Evolutionary conservation across 2,888 invertebrate genomes (phyloP).

Genomic region (Crematogaster levior): DNA sequence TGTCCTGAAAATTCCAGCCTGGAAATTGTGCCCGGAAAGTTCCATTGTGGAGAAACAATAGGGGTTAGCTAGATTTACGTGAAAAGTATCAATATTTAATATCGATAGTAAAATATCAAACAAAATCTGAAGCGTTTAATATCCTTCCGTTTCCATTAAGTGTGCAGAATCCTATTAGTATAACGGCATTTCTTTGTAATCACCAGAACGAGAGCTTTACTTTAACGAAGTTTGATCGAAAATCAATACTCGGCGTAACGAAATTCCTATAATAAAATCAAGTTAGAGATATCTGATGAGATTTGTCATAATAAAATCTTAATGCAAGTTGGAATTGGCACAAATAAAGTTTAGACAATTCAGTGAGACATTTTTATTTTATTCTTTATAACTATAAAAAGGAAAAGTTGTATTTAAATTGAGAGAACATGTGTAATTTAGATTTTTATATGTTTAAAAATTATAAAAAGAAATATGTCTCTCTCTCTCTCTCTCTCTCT

Average conservation of each 20-base stretch:
- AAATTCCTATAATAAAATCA: constrained; percentile 42
- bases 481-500: no score
- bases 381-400: background rate
- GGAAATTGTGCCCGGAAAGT: background rate
- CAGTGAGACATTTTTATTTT: background rate
- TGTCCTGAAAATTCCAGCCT: background rate
- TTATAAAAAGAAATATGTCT: background rate
- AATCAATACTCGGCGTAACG: constrained; percentile 26
- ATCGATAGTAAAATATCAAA: constrained; percentile 20
- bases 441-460: background rate
- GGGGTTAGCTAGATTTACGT: background rate
- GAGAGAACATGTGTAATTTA: background rate
- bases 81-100: constrained; percentile 32
- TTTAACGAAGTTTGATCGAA: constrained; percentile 44
- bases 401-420: background rate
- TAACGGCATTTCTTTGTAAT: constrained; percentile 45
- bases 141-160: constrained; percentile 36
- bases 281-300: constrained; percentile 4
- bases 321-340: background rate
- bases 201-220: constrained; percentile 37
- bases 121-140: constrained; percentile 30
- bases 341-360: constrained; percentile 6
- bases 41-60: background rate
- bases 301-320: constrained; percentile 28
- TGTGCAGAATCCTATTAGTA: constrained; percentile 35